Percentiles rank a stretch among this genome's conserved stretches.
These are phyloP conservation scores for Cephus spinipes DNA, from an alignment of 2,888 invertebrate genomes.

Conservation along the genomic window DNA sequence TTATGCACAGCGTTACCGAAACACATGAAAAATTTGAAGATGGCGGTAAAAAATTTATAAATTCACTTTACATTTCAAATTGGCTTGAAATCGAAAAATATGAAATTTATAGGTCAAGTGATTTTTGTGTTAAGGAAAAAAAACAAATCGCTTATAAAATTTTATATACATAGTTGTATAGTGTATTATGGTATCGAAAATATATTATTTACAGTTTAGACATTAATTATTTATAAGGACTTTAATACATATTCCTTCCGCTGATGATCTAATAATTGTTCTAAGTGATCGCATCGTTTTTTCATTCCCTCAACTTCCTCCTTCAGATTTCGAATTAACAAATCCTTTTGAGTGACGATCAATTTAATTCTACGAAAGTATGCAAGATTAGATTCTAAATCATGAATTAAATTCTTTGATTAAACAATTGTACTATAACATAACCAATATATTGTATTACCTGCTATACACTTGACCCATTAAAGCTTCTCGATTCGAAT, in stretches of 20 bases:
- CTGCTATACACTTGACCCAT: conserved; percentile 84
- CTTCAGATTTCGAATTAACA: conserved; percentile 78
- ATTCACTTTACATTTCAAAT: neutral
- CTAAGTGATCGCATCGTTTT: conserved; percentile 80
- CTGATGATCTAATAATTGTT: conserved; percentile 82
- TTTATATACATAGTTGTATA: neutral
- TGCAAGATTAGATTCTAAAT: conserved; percentile 2
- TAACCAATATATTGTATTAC: conserved; percentile 63
- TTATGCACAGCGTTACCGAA: neutral
- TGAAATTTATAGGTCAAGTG: neutral
- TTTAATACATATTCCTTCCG: conserved; percentile 75
- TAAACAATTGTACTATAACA: neutral
- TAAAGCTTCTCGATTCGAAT: conserved; percentile 77
- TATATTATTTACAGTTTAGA: neutral
- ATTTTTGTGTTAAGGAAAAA: neutral
- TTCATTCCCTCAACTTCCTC: conserved; percentile 78
- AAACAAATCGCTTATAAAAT: neutral
- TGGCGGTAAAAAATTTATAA: neutral
- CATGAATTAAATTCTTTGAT: neutral
- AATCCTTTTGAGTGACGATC: conserved; percentile 83
- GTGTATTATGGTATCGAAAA: neutral
- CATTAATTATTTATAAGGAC: conserved; percentile 40
- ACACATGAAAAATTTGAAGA: neutral
- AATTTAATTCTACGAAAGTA: conserved; percentile 77
- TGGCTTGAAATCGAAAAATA: neutral